These are phyloP conservation scores for Arnoldichthys spilopterus DNA, from an alignment of 2,797 vertebrate species.

Conservation along the genomic window DNA sequence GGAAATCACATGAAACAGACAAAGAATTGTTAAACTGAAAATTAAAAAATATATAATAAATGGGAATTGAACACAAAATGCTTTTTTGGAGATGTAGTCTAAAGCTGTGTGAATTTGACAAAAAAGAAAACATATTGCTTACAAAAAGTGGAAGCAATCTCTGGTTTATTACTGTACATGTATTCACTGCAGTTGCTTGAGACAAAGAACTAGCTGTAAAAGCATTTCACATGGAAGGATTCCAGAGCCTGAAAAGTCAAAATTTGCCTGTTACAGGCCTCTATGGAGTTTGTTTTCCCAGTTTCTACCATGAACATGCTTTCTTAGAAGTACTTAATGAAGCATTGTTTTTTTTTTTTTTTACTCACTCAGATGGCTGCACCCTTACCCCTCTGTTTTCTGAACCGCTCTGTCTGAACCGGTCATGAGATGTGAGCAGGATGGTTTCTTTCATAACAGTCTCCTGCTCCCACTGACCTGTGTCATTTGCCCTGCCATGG, in stretches of 20 bases:
- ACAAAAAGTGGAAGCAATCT: neutral
- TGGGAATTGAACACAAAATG: neutral
- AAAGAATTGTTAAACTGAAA: neutral
- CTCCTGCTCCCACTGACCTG: conserved; percentile 24
- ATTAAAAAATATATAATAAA: neutral
- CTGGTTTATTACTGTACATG: neutral
- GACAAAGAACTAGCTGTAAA: neutral
- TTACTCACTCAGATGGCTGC: neutral
- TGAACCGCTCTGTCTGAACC: neutral
- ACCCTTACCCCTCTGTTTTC: neutral
- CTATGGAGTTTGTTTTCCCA: conserved; percentile 21
- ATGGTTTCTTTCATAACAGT: conserved; percentile 16
- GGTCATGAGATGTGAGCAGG: conserved; percentile 22
- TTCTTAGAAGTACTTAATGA: conserved; percentile 23
- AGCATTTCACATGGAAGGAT: conserved; percentile 1
- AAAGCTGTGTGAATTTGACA: neutral
- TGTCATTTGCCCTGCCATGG: conserved; percentile 1
- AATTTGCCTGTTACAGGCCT: neutral
- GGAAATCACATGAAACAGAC: conserved; percentile 40
- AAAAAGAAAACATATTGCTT: neutral
- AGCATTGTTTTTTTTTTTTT: neutral
- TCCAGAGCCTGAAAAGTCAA: conserved; percentile 6
- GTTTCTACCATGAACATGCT: neutral
- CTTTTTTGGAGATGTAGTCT: neutral
- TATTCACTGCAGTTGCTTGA: neutral